Conservation (phyloP, 2,113 vertebrate genomes). For the Nothobranchius kuhntae region DNA sequence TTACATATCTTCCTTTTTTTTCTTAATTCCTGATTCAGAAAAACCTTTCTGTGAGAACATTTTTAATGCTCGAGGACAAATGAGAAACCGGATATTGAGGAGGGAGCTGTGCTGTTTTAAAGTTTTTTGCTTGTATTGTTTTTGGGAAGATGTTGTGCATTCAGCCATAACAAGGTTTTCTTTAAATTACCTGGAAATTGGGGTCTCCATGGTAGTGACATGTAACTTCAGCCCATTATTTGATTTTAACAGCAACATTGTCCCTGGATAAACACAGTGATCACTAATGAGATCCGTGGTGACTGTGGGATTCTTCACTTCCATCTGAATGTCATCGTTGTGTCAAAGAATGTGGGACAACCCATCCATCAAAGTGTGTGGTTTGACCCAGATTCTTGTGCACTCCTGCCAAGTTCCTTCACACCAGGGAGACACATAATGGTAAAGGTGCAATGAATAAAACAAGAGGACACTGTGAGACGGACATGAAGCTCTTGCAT, state of each 20-base stretch:
- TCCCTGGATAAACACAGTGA: background rate
- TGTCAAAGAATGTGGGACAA: constrained; percentile 16
- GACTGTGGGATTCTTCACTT: constrained; percentile 8
- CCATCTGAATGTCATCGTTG: constrained; percentile 6
- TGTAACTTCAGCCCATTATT: background rate
- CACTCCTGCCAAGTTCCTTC: constrained; percentile 8
- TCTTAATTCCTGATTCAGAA: too few relatives aligned
- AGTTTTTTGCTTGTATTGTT: too few relatives aligned
- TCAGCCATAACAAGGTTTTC: too few relatives aligned
- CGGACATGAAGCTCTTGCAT: constrained; percentile 16
- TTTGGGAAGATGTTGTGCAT: too few relatives aligned
- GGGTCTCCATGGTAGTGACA: too few relatives aligned
- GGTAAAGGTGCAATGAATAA: constrained; percentile 39
- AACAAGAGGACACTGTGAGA: constrained; percentile 28
- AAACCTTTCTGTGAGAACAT: too few relatives aligned
- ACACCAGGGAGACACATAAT: constrained; percentile 21
- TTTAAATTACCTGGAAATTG: too few relatives aligned
- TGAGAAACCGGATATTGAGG: too few relatives aligned
- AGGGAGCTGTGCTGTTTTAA: too few relatives aligned
- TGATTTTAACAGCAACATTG: background rate
- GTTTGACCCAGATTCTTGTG: constrained; percentile 33
- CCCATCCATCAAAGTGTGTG: constrained; percentile 13
- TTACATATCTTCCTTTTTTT: too few relatives aligned
- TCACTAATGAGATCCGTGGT: constrained; percentile 3
- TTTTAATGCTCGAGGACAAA: too few relatives aligned